Percentiles rank a stretch among this genome's conserved stretches.
phyloP scores from a whole-genome alignment of 1,140 invertebrate genomes.

The Lasioglossum albipes region DNA sequence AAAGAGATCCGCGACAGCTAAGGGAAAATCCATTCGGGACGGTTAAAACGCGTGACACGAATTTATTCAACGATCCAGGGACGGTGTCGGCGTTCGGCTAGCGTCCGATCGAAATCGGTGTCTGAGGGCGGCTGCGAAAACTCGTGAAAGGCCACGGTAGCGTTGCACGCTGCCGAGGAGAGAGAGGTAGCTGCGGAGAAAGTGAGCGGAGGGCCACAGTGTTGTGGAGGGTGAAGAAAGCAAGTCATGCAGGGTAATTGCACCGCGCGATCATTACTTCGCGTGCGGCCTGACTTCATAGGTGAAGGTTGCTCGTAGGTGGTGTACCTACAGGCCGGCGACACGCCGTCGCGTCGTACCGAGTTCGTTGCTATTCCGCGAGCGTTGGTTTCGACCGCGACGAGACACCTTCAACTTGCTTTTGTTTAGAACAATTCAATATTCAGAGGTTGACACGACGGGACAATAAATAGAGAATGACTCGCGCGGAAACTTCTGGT shows the following conservation, averaged over 20 bases:
- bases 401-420: neutral
- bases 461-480: neutral
- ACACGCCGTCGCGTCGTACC: constrained; percentile 7
- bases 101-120: constrained; percentile 33
- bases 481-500: no score
- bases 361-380: constrained; percentile 35
- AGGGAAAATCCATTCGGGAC: neutral
- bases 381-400: constrained; percentile 38
- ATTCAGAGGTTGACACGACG: neutral
- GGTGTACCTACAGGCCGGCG: constrained; percentile 12
- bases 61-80: constrained; percentile 8
- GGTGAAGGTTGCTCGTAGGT: constrained; percentile 58
- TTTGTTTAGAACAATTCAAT: constrained; percentile 17
- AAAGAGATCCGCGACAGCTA: neutral
- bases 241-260: constrained; percentile 78
- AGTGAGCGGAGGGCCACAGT: constrained; percentile 63
- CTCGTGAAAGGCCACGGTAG: constrained; percentile 53
- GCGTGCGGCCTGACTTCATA: constrained; percentile 57
- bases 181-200: neutral
- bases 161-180: neutral
- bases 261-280: constrained; percentile 64
- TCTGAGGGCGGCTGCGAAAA: constrained; percentile 44
- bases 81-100: constrained; percentile 21
- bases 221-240: constrained; percentile 65
- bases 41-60: constrained; percentile 15